These are phyloP conservation scores for Poecilia picta DNA, from an alignment of 2,797 vertebrate genomes.

Conservation along the genomic window DNA sequence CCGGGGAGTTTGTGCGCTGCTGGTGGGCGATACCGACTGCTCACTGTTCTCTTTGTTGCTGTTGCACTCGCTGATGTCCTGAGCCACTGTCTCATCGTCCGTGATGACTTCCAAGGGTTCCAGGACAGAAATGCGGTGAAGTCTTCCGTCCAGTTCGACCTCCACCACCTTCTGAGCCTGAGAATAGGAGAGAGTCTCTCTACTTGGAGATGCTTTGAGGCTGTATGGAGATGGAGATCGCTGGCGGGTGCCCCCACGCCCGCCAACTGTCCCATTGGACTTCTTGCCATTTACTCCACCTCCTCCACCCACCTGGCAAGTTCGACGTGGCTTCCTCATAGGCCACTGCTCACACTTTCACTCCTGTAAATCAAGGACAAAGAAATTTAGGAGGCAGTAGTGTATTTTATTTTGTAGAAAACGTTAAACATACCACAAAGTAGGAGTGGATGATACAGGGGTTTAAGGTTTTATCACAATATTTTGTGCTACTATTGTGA, in stretches of 20 bases:
- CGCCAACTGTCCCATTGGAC: slow-evolving; percentile 79
- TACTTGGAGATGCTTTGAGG: slow-evolving; percentile 88
- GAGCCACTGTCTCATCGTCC: slow-evolving; percentile 94
- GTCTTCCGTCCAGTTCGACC: slow-evolving; percentile 94
- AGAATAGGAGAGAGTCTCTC: slow-evolving; percentile 91
- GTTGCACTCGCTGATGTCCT: slow-evolving; percentile 97
- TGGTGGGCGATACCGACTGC: slow-evolving; percentile 83
- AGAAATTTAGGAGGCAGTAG: slow-evolving; percentile 5
- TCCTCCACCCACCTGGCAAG: slow-evolving; percentile 82
- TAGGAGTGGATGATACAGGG: neutral
- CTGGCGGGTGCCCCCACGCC: slow-evolving; percentile 78
- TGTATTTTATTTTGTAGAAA: neutral
- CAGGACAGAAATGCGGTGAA: slow-evolving; percentile 95
- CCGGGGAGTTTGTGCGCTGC: slow-evolving; percentile 78
- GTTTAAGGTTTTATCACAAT: neutral
- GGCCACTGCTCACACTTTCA: slow-evolving; percentile 69
- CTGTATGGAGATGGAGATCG: slow-evolving; percentile 92
- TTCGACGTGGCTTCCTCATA: slow-evolving; percentile 96
- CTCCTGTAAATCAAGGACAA: slow-evolving; percentile 50
- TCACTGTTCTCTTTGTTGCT: slow-evolving; percentile 99
- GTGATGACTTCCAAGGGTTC: slow-evolving; percentile 94
- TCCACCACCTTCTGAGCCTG: slow-evolving; percentile 96
- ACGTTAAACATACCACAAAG: neutral
- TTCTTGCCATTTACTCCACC: slow-evolving; percentile 65
- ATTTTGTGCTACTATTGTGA: too few species aligned